phyloP scores from a whole-genome alignment of 2,888 invertebrate species.

The Mythimna ferrago region DNA sequence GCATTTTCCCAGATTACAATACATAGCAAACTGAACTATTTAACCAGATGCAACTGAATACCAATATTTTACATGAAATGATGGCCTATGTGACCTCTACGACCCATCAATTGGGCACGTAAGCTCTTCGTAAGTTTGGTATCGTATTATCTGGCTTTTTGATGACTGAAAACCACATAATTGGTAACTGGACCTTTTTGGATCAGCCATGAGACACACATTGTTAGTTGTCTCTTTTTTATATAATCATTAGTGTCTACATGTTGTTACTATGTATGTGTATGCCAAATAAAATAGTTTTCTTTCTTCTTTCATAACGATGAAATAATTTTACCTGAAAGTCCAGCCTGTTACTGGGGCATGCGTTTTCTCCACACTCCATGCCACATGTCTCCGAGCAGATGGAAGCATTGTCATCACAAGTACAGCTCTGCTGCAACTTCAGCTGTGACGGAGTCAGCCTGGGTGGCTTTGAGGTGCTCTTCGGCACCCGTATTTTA shows the following conservation, averaged over 20 bases:
- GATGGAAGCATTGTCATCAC: slow-evolving; percentile 82
- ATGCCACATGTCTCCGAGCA: slow-evolving; percentile 83
- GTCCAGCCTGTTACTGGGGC: slow-evolving; percentile 75
- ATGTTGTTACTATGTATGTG: too few relatives aligned
- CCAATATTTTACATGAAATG: not conserved
- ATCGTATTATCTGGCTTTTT: not conserved
- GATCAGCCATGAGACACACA: too few relatives aligned
- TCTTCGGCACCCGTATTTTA: slow-evolving; percentile 92
- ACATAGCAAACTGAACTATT: not conserved
- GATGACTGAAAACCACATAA: not conserved
- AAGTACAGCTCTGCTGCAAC: slow-evolving; percentile 84
- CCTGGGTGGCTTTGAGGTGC: slow-evolving; percentile 83
- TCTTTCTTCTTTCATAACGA: not conserved
- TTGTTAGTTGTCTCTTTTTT: too few relatives aligned
- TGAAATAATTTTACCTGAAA: slow-evolving; percentile 75
- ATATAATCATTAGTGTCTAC: too few relatives aligned
- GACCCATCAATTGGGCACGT: not conserved
- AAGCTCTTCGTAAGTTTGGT: not conserved
- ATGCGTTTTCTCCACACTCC: slow-evolving; percentile 58
- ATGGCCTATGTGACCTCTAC: not conserved
- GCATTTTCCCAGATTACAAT: too few relatives aligned
- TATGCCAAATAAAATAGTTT: too few relatives aligned
- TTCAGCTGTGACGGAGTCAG: slow-evolving; percentile 82
- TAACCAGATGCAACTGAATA: not conserved
- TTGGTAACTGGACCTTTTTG: too few relatives aligned